These are phyloP conservation scores for Tringa solitaria DNA, from an alignment of 2,113 vertebrate species.

Conservation along the genomic window DNA sequence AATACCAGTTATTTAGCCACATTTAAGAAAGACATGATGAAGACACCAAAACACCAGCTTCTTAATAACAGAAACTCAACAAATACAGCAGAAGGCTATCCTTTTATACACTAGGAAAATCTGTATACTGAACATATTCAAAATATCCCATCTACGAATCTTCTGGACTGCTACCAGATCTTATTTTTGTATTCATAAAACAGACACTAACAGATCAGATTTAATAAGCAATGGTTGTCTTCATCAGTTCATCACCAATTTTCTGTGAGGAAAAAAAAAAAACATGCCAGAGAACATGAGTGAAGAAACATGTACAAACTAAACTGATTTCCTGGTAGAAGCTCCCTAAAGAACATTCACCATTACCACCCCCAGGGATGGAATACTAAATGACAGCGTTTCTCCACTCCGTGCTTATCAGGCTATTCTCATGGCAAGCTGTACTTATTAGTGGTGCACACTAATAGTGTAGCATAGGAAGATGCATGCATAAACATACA, in stretches of 20 bases:
- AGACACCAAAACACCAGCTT: not conserved
- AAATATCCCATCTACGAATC: not conserved
- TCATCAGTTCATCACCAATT: not conserved
- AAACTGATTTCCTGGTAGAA: not conserved
- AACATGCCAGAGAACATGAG: not conserved
- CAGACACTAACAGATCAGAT: not conserved
- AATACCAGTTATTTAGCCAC: not conserved
- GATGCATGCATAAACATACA: not conserved
- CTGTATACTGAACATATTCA: not conserved
- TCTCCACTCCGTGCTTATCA: not conserved
- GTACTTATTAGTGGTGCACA: not conserved
- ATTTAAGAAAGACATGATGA: not conserved
- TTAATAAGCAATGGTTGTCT: not conserved
- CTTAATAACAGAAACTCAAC: not conserved
- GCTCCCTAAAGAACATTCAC: not conserved
- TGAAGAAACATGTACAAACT: not conserved
- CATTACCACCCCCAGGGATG: not conserved
- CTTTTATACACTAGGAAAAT: not conserved
- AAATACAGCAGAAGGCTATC: not conserved
- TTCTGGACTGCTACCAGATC: not conserved
- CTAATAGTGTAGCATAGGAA: not conserved
- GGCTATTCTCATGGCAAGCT: not conserved
- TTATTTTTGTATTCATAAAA: not conserved
- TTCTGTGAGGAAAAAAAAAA: not conserved
- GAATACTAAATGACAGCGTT: not conserved